Base-by-base conservation (phyloP, 2,797 vertebrate genomes). In the Margarornis squamiger region DNA sequence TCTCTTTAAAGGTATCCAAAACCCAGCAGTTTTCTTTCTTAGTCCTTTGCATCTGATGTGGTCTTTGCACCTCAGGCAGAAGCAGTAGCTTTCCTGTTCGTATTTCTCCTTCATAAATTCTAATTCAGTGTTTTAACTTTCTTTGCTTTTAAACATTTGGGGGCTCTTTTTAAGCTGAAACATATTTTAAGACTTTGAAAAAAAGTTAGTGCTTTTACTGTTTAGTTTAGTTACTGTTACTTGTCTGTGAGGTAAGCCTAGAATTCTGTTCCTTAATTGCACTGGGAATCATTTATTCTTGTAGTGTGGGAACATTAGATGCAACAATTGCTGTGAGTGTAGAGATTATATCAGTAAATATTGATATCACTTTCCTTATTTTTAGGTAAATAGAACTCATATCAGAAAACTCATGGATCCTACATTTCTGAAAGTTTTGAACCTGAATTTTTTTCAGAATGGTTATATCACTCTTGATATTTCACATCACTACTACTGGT, bases 61-160 rank as follows among this genome's bases (percentile, higher is more conserved):
- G 87, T 96, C 93, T 96, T 91, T 95, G 89, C 86, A 96, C 95
- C 90, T 97, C 94, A 96, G 95, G 96, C 94, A 97, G 96, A 89
- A 96, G 71, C 74, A 84, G 79, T 83, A 81, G 82, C 70, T 84
- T 95, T 88, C 83, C 87, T 79, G 46, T 88, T 92, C 90, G 77
- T 93, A 87, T 88, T 81, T 75, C 90, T 95, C 88, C 93, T 95
- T 97, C 90, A 95, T 92, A 96, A 95, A 97, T 96, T 96, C 89
- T 96, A 96, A 95, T 92, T 92, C 79, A 73, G n/a, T 90, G 87
- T 86, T 94, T 90, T 90, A 93, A 90, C 71, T 95, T 79, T 80
- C 88, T 87, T 88, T 71, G 27, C 93, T 93, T 96, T 96, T 93
- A 92, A 92, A 95, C 83, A 75, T 93, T 81, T 93, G 39, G 88